These are phyloP conservation scores for Ophiodon elongatus DNA, from an alignment of 2,113 vertebrate species.

Conservation along the genomic window DNA sequence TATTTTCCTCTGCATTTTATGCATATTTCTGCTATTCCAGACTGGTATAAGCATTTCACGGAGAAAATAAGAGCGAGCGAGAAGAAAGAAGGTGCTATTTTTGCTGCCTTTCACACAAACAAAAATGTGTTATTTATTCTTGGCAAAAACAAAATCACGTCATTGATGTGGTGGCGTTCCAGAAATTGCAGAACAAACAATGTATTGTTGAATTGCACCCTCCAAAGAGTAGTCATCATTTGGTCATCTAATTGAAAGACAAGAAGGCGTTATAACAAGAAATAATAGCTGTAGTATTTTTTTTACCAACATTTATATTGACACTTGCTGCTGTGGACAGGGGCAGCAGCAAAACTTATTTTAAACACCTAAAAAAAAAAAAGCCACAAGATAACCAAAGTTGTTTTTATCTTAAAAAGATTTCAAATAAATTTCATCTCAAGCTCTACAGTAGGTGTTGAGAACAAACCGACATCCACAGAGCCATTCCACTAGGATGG, in stretches of 20 bases:
- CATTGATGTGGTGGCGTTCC: not conserved
- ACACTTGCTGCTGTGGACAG: too few species aligned
- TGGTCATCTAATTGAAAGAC: not conserved
- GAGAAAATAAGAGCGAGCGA: not conserved
- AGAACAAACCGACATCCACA: too few species aligned
- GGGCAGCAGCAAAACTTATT: too few species aligned
- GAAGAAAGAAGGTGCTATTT: not conserved
- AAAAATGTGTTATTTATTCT: not conserved
- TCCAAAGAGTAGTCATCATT: not conserved
- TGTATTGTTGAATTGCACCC: not conserved
- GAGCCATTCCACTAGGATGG: too few species aligned
- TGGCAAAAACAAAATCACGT: not conserved
- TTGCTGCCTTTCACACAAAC: not conserved
- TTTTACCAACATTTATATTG: not conserved
- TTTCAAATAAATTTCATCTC: too few species aligned
- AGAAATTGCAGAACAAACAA: not conserved
- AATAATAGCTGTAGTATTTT: not conserved
- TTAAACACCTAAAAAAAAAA: too few species aligned
- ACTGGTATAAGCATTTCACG: constrained; percentile 6
- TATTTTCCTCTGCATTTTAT: constrained; percentile 9
- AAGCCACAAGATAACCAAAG: too few species aligned
- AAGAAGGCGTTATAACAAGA: not conserved
- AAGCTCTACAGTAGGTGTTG: too few species aligned
- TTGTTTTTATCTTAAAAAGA: too few species aligned
- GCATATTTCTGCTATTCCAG: not conserved